Conservation (phyloP, 2,797 vertebrate species). For the Podargus strigoides region DNA sequence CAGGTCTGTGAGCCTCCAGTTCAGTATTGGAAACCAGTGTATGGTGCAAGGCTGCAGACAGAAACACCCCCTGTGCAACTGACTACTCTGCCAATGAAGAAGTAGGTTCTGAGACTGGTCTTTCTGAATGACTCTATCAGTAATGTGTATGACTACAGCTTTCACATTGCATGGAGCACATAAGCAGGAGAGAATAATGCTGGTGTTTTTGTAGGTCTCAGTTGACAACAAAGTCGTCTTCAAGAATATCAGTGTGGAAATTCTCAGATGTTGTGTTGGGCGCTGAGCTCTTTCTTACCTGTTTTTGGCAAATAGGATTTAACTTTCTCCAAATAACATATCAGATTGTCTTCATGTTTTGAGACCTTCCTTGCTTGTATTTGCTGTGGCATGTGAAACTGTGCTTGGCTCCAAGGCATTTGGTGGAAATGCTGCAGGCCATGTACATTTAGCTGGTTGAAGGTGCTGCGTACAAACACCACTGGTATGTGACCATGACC, state of each 20-base stretch:
- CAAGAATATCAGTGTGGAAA: background rate
- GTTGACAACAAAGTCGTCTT: background rate
- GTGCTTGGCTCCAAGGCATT: background rate
- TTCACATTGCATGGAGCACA: background rate
- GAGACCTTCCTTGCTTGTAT: background rate
- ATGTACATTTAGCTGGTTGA: background rate
- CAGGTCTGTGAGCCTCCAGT: background rate
- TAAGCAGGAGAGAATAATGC: background rate
- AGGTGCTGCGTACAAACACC: background rate
- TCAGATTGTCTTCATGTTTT: background rate
- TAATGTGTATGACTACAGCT: background rate
- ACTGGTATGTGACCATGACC: rapidly evolving
- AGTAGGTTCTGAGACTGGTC: background rate
- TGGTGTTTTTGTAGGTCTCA: background rate
- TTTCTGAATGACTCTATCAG: background rate
- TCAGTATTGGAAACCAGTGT: background rate
- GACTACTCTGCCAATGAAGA: background rate
- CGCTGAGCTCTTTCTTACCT: background rate
- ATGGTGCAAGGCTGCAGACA: background rate
- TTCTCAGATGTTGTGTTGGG: background rate
- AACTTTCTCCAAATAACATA: background rate
- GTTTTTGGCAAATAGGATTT: background rate
- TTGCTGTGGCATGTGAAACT: background rate
- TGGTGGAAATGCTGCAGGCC: background rate
- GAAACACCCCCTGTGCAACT: too few species aligned